Base-by-base conservation (phyloP, 2,113 vertebrate genomes). In the Oostethus manadensis region DNA sequence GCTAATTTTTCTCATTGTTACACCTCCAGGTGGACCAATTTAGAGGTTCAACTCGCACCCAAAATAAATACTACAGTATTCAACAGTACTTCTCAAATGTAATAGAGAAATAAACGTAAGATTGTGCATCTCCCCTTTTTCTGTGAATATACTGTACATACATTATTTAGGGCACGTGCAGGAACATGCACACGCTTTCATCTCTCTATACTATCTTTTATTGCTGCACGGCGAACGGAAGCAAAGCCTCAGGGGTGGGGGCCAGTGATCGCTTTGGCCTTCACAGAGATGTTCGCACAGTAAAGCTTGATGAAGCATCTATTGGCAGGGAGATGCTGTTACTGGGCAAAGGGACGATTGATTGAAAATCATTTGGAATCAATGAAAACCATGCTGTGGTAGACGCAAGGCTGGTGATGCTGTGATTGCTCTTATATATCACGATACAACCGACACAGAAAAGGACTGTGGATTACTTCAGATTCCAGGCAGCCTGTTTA, bases 121-220 rank as follows among this genome's bases (percentile, higher is more conserved):
- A 9, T 6, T 20, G 17, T 47, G n/a, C n/a, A n/a, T n/a, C n/a
- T n/a, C n/a, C n/a, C n/a, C n/a, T n/a, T n/a, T 47, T 73, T 77
- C 63, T 76, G 48, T 77, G 63, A 80, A 79, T 82, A 70, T 58
- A 76, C 60, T 82, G 71, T 58, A 76, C 60, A 76, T 81, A 10
- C 50, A 53, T 76, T 46, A 84, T 82, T 77, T 59, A 79, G 56
- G 57, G 17, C 46, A 26, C 23, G 47, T n/a, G 58, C 10, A 74
- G 60, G 46, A 50, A 57, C 51, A 46, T 22, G 11, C 10, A 9
- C 2, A 1, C 61, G 23, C 29, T 44, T 51, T 58, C 20, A 53
- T 45, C 55, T 15, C 33, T 22, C 33, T 51, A 23, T 47, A 4
- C 3, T 7, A 63, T 58, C 56, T 60, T 68, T 55, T 56, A 73